Percentiles rank a stretch among this genome's conserved stretches.
These are phyloP conservation scores for Neomonachus schauinslandi DNA, from an alignment of 2,113 vertebrate species.

Conservation along the genomic window DNA sequence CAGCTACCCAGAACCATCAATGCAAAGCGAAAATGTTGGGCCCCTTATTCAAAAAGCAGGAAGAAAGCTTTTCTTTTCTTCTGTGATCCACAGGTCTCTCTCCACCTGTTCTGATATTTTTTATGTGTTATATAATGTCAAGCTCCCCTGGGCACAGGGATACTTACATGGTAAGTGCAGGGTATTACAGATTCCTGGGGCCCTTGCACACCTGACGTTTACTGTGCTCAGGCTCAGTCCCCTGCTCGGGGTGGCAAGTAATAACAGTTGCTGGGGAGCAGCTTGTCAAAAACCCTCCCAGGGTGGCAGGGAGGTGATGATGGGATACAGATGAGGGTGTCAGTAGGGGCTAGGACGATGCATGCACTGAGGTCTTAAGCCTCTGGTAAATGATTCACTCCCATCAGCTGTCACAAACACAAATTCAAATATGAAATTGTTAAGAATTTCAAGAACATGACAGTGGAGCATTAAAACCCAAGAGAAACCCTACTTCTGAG, in stretches of 20 bases:
- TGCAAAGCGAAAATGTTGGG: neutral
- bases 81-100: neutral
- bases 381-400: neutral
- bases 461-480: neutral
- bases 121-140: neutral
- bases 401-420: neutral
- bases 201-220: neutral
- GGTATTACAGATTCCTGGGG: neutral
- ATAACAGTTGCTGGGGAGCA: no score
- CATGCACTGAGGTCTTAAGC: neutral
- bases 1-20: neutral
- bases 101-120: neutral
- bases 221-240: no score
- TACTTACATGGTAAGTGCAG: neutral
- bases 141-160: neutral
- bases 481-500: neutral
- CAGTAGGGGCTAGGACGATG: neutral
- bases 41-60: neutral
- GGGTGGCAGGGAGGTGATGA: neutral
- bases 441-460: neutral
- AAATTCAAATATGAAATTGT: neutral
- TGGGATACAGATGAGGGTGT: neutral
- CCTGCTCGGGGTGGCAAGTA: neutral
- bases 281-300: neutral
- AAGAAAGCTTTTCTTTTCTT: neutral